Base-by-base conservation (phyloP, 1,140 invertebrate genomes). In the Aphelenchoides besseyi region DNA sequence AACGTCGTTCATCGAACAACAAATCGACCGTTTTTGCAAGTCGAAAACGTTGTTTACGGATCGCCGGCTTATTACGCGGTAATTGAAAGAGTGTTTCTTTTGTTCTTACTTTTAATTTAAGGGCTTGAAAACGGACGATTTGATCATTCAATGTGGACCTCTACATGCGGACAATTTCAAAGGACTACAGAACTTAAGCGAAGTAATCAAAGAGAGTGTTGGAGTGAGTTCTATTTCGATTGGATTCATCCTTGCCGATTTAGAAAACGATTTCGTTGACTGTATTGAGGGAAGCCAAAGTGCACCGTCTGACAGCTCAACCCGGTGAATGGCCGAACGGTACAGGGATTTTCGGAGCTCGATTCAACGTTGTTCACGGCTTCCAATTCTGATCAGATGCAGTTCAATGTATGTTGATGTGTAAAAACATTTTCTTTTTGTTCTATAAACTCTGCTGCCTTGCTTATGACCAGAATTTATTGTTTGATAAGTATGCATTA, bases 161-260 rank as follows among this genome's bases (percentile, higher is more conserved):
- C 29, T 78, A 8, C 78, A 80, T 55, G 78, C 71, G 16, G 78
- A 64, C 32, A 78, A 76, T 37, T 78, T 78, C 75, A 35, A 63
- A 23, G 63, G 63, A 16, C 33, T 78, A 29, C 23, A 73, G 16
- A 70, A 78, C 28, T n/a, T 78, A n/a, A 41, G 16, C 16, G 77
- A 76, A 62, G 5, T 71, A 12, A 64, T 81, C 18, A 29, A 68
- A 28, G 69, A 54, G 12, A 33, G n/a, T 57, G 67, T 74, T 75
- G 73, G 63, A n/a, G 73, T 74, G 54, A 12, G 72, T 68, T 29
- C 30, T 0, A 23, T 23, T 8, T 41, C 18, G 8, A 64, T 67
- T 26, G 16, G 3, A 1, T 63, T 1, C 28, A 33, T 2, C 62
- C 12, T 16, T 37, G n/a, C 28, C 12, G 9, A 16, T 70, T 48